phyloP scores from a whole-genome alignment of 2,888 invertebrate species.

The Endomychus coccineus region DNA sequence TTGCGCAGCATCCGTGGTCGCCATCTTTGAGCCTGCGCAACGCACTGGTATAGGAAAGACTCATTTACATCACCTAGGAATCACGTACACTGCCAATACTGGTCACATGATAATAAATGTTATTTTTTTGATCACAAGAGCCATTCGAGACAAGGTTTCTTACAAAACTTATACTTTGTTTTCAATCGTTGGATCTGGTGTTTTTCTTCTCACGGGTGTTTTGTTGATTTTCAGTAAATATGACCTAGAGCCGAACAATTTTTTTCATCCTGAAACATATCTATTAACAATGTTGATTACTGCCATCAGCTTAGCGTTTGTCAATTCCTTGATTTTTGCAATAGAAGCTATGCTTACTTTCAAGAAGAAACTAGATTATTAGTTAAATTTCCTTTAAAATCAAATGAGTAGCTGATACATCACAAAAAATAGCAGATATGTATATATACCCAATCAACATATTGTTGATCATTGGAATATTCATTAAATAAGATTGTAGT shows the following conservation, averaged over 20 bases:
- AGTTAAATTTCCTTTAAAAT: too few species aligned
- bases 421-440: too few species aligned
- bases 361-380: constrained; percentile 49
- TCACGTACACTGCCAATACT: constrained; percentile 61
- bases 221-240: constrained; percentile 46
- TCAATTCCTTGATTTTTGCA: constrained; percentile 54
- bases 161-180: constrained; percentile 59
- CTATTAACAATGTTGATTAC: constrained; percentile 58
- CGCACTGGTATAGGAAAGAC: constrained; percentile 48
- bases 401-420: too few species aligned
- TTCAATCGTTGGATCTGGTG: constrained; percentile 52
- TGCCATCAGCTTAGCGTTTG: constrained; percentile 56
- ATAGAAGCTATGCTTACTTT: constrained; percentile 56
- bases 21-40: constrained; percentile 58
- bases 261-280: constrained; percentile 53
- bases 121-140: constrained; percentile 53
- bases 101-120: constrained; percentile 60
- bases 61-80: constrained; percentile 53
- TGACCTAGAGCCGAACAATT: constrained; percentile 10
- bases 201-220: constrained; percentile 59
- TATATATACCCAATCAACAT: too few species aligned
- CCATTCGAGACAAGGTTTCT: constrained; percentile 55
- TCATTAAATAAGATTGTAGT: too few species aligned
- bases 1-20: constrained; percentile 54
- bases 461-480: too few species aligned